Percentiles rank a stretch among this genome's conserved stretches.
phyloP scores from a whole-genome alignment of 2,797 vertebrate genomes.

The Lagorchestes hirsutus region DNA sequence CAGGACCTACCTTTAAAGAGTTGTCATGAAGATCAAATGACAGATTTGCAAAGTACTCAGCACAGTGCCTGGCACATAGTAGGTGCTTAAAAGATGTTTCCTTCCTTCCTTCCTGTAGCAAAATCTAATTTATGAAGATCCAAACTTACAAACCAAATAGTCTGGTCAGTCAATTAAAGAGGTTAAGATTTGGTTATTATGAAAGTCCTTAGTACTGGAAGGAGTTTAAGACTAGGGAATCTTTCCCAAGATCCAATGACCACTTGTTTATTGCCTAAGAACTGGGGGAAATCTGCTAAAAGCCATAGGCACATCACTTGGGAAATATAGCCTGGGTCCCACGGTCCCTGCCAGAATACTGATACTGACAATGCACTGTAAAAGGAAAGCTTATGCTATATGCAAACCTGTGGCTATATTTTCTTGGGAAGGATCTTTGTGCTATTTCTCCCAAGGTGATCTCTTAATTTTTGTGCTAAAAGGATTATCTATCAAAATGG shows the following conservation, averaged over 20 bases:
- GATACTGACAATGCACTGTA: background rate
- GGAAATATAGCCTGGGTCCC: background rate
- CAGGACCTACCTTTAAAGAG: background rate
- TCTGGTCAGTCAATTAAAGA: background rate
- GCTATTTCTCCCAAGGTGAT: background rate
- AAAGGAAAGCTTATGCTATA: background rate
- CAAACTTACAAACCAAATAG: slow-evolving; percentile 13
- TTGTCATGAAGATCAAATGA: background rate
- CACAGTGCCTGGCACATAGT: background rate
- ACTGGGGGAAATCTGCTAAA: background rate
- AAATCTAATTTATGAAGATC: slow-evolving; percentile 9
- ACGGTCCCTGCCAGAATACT: background rate
- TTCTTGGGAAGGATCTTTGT: slow-evolving; percentile 30
- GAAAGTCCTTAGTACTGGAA: background rate
- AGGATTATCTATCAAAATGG: background rate
- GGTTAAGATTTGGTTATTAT: slow-evolving; percentile 10
- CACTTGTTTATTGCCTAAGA: background rate
- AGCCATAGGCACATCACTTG: background rate
- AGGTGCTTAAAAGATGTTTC: background rate
- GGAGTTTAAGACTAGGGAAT: background rate
- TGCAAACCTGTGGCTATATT: slow-evolving; percentile 9
- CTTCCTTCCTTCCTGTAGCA: background rate
- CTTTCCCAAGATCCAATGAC: background rate
- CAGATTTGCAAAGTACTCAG: background rate
- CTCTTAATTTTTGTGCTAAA: background rate